These are phyloP conservation scores for Hypena proboscidalis DNA, from an alignment of 2,888 invertebrate genomes.

Conservation along the genomic window DNA sequence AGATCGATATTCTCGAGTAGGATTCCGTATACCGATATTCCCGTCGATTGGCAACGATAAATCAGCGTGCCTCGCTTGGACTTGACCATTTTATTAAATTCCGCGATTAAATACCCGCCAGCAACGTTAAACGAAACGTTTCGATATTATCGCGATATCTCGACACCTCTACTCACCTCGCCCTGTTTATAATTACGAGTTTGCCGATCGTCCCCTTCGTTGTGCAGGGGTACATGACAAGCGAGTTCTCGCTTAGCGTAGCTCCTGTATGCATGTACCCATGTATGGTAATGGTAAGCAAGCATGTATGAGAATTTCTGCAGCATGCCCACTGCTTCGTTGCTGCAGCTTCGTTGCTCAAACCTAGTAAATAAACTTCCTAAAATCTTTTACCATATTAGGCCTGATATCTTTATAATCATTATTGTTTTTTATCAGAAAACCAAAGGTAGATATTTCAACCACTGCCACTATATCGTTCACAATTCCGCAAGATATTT, in stretches of 20 bases:
- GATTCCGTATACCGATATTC: slow-evolving; percentile 39
- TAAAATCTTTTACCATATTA: too few species aligned
- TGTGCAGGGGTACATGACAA: slow-evolving; percentile 27
- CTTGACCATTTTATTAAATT: slow-evolving; percentile 75
- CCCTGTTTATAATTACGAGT: slow-evolving; percentile 65
- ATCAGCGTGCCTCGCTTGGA: slow-evolving; percentile 55
- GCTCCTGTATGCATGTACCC: neutral
- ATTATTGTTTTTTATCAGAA: too few species aligned
- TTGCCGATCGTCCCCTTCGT: slow-evolving; percentile 48
- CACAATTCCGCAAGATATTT: too few species aligned
- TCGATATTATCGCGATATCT: slow-evolving; percentile 75
- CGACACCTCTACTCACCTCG: slow-evolving; percentile 69
- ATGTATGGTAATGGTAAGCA: neutral
- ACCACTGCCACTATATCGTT: too few species aligned
- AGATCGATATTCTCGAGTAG: slow-evolving; percentile 37
- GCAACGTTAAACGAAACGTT: slow-evolving; percentile 65
- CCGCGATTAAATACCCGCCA: slow-evolving; percentile 69
- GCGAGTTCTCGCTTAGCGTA: slow-evolving; percentile 20
- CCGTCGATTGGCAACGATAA: slow-evolving; percentile 54
- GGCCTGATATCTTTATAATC: too few species aligned
- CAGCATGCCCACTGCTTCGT: too few species aligned
- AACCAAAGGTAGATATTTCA: too few species aligned
- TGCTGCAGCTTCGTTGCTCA: too few species aligned
- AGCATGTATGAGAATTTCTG: slow-evolving; percentile 25
- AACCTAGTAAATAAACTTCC: too few species aligned